Base-by-base conservation (phyloP, 1,140 invertebrate species). In the Cataglyphis hispanica region DNA sequence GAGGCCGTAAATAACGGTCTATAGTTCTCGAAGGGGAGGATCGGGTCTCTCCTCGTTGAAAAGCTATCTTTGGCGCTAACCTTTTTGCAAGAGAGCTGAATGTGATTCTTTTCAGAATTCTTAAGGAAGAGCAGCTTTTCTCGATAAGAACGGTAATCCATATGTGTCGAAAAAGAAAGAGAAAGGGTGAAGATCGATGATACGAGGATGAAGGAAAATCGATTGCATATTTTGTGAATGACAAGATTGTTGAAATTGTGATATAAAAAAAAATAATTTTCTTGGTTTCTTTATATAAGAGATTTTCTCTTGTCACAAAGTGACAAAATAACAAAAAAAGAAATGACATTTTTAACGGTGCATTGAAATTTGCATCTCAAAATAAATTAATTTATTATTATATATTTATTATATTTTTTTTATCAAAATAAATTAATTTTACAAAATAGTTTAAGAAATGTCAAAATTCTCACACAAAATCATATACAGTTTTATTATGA, bases 1-100 rank as follows among this genome's bases (percentile, higher is more conserved):
- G 86, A 90, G 86, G 89, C 86, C 87, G 89, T 92, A 92, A 92
- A 92, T 92, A 92, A 92, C 91, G 91, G 91, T 86, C 76, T 87
- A 70, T 81, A 81, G 50, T 74, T 63, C 72, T 67, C 56, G 37
- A 50, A 58, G 46, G 53, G 34, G 37, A 86, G 76, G 25, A 13
- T 31, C 31, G n/a, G 56, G 53, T 16, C 27, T 16, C 27, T n/a
- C 8, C 34, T 72, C 46, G 50, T 16, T 85, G 86, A 87, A 86
- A 80, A 61, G 58, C 60, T 78, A 72, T 85, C 70, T 67, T 66
- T 72, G 60, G 53, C 40, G 43, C 43, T 50, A 83, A 84, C 64
- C 80, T 56, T 43, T 63, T 63, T 25, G 56, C 67, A 50, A 34
- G n/a, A 43, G 10, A 6, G 40, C 31, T 7, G 16, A 8, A n/a